Base-by-base conservation (phyloP, 2,888 invertebrate genomes). In the Drosophila longiperda region DNA sequence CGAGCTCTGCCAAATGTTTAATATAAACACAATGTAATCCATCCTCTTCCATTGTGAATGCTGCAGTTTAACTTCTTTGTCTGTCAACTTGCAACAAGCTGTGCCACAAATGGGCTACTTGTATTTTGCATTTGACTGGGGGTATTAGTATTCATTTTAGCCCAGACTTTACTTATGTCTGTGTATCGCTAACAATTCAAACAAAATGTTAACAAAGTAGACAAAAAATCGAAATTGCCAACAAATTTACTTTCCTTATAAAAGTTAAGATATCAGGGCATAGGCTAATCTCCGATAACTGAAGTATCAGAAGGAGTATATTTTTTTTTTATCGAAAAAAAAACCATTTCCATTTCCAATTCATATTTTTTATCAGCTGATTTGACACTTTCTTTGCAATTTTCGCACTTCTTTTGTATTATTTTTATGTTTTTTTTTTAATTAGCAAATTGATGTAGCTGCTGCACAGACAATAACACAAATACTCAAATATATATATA, bases 381-480 rank as follows among this genome's bases (percentile, higher is more conserved):
- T 15, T 36, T 15, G 15, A 15, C 6, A 36, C 36, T 42, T 26
- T 26, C 26, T 26, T 26, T 20, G 20, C 45, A 20, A 20, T 7
- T 12, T 45, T 45, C 45, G 7, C 20, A 20, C 7, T 45, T 15
- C 20, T 45, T 4, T 15, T 15, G 1, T 45, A 45, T 45, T 45
- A 15, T 45, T 26, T 45, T 45, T 12, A 9, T 26, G 9, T n/a
- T 33, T 45, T 23, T 26, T 26, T 20, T 52, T 68, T 68, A 61
- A 70, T 68, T 68, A 68, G 42, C 34, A 55, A 68, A 67, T 61
- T 61, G 55, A 57, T 32, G 42, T 57, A 29, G 32, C 20, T 38
- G 62, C 38, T 53, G 32, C 23, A 49, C 49, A 36, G 23, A 4
- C 45, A 54, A 36, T 15, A 62, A 55, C 38, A 48, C 36, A 45